Conservation (phyloP, 1,140 invertebrate species). For the Stegodyphus dumicola region DNA sequence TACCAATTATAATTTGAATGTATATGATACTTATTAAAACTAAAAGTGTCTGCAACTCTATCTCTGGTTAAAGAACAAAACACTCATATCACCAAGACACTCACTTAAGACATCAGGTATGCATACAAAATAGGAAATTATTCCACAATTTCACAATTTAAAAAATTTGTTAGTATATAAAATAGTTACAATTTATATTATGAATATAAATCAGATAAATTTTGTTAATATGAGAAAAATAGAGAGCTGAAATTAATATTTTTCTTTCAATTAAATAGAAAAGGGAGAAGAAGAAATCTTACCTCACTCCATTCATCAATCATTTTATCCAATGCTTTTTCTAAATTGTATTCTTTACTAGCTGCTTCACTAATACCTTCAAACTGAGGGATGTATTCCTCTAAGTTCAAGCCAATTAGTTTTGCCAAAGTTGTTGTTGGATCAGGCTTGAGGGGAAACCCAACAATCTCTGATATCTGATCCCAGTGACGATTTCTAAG, state of each 20-base stretch:
- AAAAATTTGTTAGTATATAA: too few relatives aligned
- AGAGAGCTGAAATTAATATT: not conserved
- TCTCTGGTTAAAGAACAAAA: too few relatives aligned
- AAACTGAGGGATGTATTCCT: conserved; percentile 91
- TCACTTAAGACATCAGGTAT: too few relatives aligned
- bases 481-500: conserved; percentile 96
- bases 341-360: conserved; percentile 93
- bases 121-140: too few relatives aligned
- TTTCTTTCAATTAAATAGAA: not conserved
- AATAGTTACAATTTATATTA: too few relatives aligned
- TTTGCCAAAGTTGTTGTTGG: conserved; percentile 86
- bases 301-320: conserved; percentile 87
- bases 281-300: not conserved
- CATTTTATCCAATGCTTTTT: conserved; percentile 91
- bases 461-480: conserved; percentile 93
- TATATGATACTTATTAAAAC: too few relatives aligned
- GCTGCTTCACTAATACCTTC: conserved; percentile 93
- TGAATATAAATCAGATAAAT: too few relatives aligned
- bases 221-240: too few relatives aligned
- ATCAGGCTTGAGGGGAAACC: conserved; percentile 89
- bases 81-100: too few relatives aligned
- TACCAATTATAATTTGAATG: too few relatives aligned
- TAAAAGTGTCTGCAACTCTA: too few relatives aligned
- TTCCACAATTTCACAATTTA: too few relatives aligned
- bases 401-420: conserved; percentile 92